Percentiles rank a stretch among this genome's conserved stretches.
These are phyloP conservation scores for Crocodylus rhombifer DNA, from an alignment of 2,797 vertebrate genomes.

Conservation along the genomic window DNA sequence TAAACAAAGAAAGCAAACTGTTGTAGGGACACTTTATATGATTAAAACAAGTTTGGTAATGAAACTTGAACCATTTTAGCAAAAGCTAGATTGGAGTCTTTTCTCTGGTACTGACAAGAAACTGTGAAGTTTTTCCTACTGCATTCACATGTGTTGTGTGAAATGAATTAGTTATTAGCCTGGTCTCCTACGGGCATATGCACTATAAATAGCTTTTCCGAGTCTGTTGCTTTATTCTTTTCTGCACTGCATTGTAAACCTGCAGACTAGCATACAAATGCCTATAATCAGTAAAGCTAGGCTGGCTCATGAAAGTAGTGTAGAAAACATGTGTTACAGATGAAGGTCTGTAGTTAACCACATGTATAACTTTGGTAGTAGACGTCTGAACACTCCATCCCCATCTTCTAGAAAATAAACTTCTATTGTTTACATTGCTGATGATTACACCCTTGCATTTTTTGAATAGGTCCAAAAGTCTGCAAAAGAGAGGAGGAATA, in stretches of 20 bases:
- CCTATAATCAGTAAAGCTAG: background rate
- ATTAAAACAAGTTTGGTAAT: conserved; percentile 68
- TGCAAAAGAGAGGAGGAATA: background rate
- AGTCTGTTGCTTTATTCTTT: conserved; percentile 42
- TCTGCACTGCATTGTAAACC: background rate
- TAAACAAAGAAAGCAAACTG: conserved; percentile 3
- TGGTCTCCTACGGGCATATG: conserved; percentile 27
- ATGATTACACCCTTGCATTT: background rate
- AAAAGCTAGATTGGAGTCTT: conserved; percentile 41
- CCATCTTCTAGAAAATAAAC: background rate
- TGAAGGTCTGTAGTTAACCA: background rate
- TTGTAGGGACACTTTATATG: conserved; percentile 30
- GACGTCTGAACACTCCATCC: too few species aligned
- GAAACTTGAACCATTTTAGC: conserved; percentile 66
- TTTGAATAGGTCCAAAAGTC: background rate
- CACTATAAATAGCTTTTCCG: conserved; percentile 66
- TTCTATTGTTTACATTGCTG: background rate
- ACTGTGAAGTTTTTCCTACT: conserved; percentile 48
- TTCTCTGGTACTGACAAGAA: conserved; percentile 52
- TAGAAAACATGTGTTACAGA: background rate
- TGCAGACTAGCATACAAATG: conserved; percentile 4
- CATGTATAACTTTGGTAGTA: background rate
- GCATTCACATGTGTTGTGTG: conserved; percentile 43
- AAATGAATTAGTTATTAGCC: conserved; percentile 68
- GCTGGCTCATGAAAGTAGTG: background rate